Evolutionary conservation across 2,797 vertebrate genomes (phyloP), one percentile per base, ranked within the genome.

Genomic region (Aeoliscus strigatus): DNA sequence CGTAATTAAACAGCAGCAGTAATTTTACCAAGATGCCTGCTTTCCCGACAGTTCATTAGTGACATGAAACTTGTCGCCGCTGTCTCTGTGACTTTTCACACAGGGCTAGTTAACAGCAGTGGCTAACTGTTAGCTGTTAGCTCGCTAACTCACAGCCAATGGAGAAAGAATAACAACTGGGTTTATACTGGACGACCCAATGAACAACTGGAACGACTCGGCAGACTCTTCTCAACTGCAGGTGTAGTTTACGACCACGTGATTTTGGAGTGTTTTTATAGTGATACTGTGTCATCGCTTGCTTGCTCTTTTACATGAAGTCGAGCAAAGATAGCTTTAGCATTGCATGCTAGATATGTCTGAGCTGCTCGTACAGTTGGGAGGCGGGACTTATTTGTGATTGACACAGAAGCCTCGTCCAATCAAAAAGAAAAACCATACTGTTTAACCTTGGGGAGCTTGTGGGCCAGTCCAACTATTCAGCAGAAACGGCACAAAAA

Each of bases 101-200:
- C 51, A 33, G 25, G 27, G 52, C 62, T 25, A 9, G 32, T 30
- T 59, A 25, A 36, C 34, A 51, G 36, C 27, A 3, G 26, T 14
- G 35, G 61, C 68, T 71, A 69, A 17, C 21, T 1, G 55, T 50
- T 75, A 81, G 69, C 73, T 8, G 9, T 55, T 78, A 73, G 77
- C 79, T 70, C 3, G 3, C 55, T 25, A 40, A 15, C 28, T 60
- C 24, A 46, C 42, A 51, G 54, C 63, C 64, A 68, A 48, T 70
- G 66, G 53, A 51, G 27, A 27, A 21, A 12, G 27, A 24, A 13
- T n/a, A 25, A 27, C 21, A 49, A 37, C 45, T 51, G 16, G 6
- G 35, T 18, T 34, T 48, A 30, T 42, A 36, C 59, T n/a, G 40
- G 5, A 8, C 9, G 4, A 18, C 14, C 12, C 2, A 16, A 12